Evolutionary conservation across 2,888 invertebrate genomes (phyloP), one percentile per base, ranked within the genome.

Genomic region (Nematopogon swammerdamellus): DNA sequence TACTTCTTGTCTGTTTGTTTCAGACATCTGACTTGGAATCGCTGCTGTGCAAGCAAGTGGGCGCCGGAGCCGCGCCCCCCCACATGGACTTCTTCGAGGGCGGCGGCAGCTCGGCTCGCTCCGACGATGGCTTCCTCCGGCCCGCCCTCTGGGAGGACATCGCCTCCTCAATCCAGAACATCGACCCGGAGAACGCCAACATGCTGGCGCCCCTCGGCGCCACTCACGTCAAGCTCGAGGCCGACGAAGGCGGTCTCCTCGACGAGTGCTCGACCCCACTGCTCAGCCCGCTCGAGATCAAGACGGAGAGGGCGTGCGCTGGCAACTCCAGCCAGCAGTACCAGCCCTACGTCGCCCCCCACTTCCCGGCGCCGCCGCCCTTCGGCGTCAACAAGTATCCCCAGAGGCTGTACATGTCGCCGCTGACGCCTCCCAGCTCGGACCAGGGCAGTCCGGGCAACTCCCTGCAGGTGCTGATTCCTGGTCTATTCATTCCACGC

Each of bases 131-230:
- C 49, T 93, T 91, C 75, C 85, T 92, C 58, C 87, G 92, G 61
- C 92, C 93, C 45, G 91, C 92, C 29, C 83, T 93, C 44, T 94
- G 94, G 94, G 93, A 94, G 75, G 93, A 94, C 80, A 92, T 94
- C 67, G 89, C 92, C 56, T 91, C 91, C 68, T 92, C 92, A 63
- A 92, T 93, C 72, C 87, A 92, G 67, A 93, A 92, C 71, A 88
- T 93, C 64, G 93, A 94, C 68, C 91, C 92, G 20, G 92, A 92
- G 69, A 93, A 93, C 67, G 92, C 92, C 49, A 89, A 91, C 63
- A 92, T 92, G 90, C 77, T 92, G 59, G 87, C 88, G 55, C 82
- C 87, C 49, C 72, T 86, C 58, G 68, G 84, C 61, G 71, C 77
- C 49, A 82, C 85, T 3, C 90, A 90, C 67, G 88, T 92, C 59